Evolutionary conservation across 2,888 invertebrate species (phyloP), one percentile per base, ranked within the genome.

Genomic region (Heliconius ismenius): DNA sequence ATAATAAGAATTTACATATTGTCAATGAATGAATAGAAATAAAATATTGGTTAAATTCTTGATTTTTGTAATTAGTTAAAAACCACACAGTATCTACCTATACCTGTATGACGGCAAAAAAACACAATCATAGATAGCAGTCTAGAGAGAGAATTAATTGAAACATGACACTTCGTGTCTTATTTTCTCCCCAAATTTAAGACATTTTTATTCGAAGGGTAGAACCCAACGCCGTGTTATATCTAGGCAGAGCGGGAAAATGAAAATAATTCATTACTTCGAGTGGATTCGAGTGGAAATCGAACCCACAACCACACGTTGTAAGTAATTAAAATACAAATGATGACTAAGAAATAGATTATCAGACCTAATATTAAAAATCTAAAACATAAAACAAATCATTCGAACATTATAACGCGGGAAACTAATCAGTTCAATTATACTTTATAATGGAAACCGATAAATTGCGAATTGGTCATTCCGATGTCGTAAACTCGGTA

Each of bases 351-450:
- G 39, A 39, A 24, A 26, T 21, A 68, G 13, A 68, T n/a, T 39
- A 43, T 67, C 39, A 32, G 58, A 54, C 3, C 13, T 32, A 70
- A 70, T 24, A 58, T 58, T 32, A 70, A 58, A 32, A 70, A n/a
- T 15, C 18, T 21, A 7, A 58, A 32, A 54, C 58, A 70, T 32
- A 58, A 70, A 70, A 70, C 70, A 70, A 70, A 70, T 58, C 70
- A 54, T 24, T 32, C 21, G 60, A 62, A 24, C 26, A 62, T 62
- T 43, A 62, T 62, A 62, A 36, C 62, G 26, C 36, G 39, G 58
- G 36, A 39, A 62, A 62, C 60, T 73, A 62, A 73, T 73, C 39
- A 62, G 84, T 85, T 86, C 88, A 86, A 88, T 89, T 88, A 88
- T 83, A 79, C 43, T 78, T 84, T 83, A 77, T 79, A 82, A 83